Evolutionary conservation across 2,797 vertebrate genomes (phyloP).

Genomic region (Poecilia gillii): DNA sequence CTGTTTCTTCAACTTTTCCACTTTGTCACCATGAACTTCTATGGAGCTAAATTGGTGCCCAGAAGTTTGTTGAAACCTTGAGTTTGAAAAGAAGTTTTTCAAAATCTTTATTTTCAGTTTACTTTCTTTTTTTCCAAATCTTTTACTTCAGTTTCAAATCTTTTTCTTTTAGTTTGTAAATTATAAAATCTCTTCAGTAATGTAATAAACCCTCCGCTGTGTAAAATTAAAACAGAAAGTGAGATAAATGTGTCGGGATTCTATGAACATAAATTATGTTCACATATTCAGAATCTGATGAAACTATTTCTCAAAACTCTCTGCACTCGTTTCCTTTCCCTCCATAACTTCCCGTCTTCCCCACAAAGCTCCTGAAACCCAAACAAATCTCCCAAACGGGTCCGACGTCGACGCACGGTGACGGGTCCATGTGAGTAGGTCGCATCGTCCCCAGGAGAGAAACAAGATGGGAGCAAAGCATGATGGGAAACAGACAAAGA

Average conservation of each 20-base stretch:
- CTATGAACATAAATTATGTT: no score
- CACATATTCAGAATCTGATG: no score
- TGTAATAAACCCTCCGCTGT: no score
- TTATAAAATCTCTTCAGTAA: no score
- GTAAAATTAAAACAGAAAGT: not conserved
- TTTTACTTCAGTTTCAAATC: no score
- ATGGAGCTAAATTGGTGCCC: not conserved
- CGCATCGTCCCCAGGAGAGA: slow-evolving; percentile 46
- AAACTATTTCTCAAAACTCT: not conserved
- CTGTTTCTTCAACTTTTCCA: not conserved
- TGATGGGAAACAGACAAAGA: slow-evolving; percentile 56
- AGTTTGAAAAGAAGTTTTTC: no score
- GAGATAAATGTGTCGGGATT: not conserved
- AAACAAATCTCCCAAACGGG: slow-evolving; percentile 42
- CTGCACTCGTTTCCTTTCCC: not conserved
- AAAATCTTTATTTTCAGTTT: no score
- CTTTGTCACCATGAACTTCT: not conserved
- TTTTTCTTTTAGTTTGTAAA: no score
- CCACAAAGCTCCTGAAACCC: slow-evolving; percentile 25
- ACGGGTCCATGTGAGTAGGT: slow-evolving; percentile 63
- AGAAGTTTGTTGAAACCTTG: no score
- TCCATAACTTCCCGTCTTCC: slow-evolving; percentile 1
- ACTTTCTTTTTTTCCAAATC: no score
- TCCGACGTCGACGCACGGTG: slow-evolving; percentile 69
- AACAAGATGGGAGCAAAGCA: slow-evolving; percentile 30